Evolutionary conservation across 2,797 vertebrate species (phyloP), one percentile per base, ranked within the genome.

Genomic region (Amazona finschi): DNA sequence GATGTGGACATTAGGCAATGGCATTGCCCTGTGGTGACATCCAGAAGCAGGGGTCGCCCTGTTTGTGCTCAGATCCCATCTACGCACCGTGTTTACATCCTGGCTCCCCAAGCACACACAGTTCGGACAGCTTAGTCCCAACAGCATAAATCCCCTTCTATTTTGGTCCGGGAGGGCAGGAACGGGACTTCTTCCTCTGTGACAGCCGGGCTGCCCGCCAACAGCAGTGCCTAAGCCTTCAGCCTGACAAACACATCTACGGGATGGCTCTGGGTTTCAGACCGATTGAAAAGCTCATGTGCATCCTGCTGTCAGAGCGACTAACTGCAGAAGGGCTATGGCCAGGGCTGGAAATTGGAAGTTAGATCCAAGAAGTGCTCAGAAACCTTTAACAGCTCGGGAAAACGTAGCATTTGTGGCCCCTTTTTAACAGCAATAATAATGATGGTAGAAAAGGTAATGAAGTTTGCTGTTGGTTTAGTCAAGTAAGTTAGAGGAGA

Each of bases 91-190:
- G 92, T 95, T 95, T 88, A 93, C 78, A 92, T 69, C 90, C 65
- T 38, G 20, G 61, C 76, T 85, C 77, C n/a, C 65, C 0, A 0
- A 71, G 91, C 84, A 94, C 89, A 91, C 5, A 1, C 79, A 80
- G 85, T 88, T 84, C 85, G 79, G 84, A 28, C 87, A 85, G 77
- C 57, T 92, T 21, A 74, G 66, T 64, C 76, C 65, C 91, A 97
- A 86, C 95, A 96, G 38, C 87, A 85, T 41, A 92, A 94, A 69
- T 52, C 77, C 92, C 52, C 64, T 65, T 67, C 96, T 95, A 93
- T 94, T 96, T 96, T 96, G 92, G 96, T 79, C 92, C 76, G 71
- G 58, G 49, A 92, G 57, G 73, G 82, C 84, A 93, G 70, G 49
- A 94, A 69, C 30, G 4, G 83, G 75, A 72, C 50, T 78, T 58